Evolutionary conservation across 2,797 vertebrate species (phyloP).

Genomic region (Sitta carolinensis): DNA sequence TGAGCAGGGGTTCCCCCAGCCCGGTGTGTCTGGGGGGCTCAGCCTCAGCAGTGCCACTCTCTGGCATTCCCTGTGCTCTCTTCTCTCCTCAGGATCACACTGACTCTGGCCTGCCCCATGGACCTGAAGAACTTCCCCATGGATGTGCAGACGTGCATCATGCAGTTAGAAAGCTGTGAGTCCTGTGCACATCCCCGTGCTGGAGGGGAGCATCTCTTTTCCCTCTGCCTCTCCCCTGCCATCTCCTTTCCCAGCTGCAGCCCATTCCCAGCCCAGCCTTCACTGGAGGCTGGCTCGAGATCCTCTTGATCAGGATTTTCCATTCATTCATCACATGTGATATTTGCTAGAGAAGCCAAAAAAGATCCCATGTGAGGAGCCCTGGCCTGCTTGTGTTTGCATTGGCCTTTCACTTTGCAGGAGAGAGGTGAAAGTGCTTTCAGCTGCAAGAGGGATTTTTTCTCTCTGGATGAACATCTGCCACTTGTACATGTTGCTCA

Average conservation of each 20-base stretch:
- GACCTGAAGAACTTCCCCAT: slow-evolving; percentile 98
- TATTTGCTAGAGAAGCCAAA: background rate
- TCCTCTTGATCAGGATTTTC: background rate
- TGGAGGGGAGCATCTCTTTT: background rate
- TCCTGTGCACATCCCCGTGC: background rate
- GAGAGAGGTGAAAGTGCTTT: slow-evolving; percentile 4
- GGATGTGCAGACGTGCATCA: slow-evolving; percentile 99
- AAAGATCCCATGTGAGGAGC: background rate
- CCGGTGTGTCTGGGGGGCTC: background rate
- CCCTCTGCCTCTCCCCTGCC: background rate
- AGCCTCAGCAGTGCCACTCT: background rate
- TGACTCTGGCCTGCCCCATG: slow-evolving; percentile 93
- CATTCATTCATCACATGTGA: background rate
- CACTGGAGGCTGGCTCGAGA: background rate
- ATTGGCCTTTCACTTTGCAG: background rate
- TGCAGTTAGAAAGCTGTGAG: slow-evolving; percentile 99
- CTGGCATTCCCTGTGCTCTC: background rate
- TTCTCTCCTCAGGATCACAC: slow-evolving; percentile 81
- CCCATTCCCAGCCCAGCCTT: background rate
- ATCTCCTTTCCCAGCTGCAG: background rate
- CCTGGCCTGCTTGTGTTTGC: background rate
- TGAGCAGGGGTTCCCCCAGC: background rate
- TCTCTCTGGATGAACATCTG: background rate
- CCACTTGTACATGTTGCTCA: background rate
- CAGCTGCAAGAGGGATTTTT: background rate